Base-by-base conservation (phyloP, 2,888 invertebrate genomes). In the Nycteola revayana region DNA sequence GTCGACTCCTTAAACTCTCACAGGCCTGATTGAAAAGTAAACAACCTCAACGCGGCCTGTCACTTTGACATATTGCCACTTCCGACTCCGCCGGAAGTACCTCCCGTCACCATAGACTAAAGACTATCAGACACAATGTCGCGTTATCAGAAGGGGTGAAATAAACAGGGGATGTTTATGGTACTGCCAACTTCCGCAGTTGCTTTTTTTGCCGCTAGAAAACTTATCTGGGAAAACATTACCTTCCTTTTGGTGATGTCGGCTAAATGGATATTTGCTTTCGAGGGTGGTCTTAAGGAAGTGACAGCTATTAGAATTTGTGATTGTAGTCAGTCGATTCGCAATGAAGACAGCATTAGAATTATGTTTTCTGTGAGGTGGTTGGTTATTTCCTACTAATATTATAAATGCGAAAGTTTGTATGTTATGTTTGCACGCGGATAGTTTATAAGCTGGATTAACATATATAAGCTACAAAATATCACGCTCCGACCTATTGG, bases 121-220 rank as follows among this genome's bases (percentile, higher is more conserved):
- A 49, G 40, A 48, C 49, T 42, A 44, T 44, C 47, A 51, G 39
- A 53, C 34, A 50, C 46, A 53, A 49, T 46, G 41, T 34, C 25
- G 42, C 36, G 32, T 56, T 57, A 57, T 57, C 57, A 48, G 36
- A 36, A 40, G 42, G 52, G 41, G 56, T 36, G 49, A 42, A 42
- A 51, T 50, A 50, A 50, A 50, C 47, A 50, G 38, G 42, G 49
- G 46, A 52, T 57, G 51, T 59, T 59, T 60, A 48, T 53, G 33
- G 32, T 38, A 39, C 34, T 42, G 23, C 27, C 26, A 24, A 45
- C 52, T 50, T 60, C 57, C 60, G 43, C 44, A 42, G 38, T 43
- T 37, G 44, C 46, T 46, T 52, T 52, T 50, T 56, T 34, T 40
- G 26, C 14, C 14, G 14, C 14, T 14, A 7, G 21, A 21, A 18